These are phyloP conservation scores for Dioctria rufipes DNA, from an alignment of 2,888 invertebrate species.

Conservation along the genomic window DNA sequence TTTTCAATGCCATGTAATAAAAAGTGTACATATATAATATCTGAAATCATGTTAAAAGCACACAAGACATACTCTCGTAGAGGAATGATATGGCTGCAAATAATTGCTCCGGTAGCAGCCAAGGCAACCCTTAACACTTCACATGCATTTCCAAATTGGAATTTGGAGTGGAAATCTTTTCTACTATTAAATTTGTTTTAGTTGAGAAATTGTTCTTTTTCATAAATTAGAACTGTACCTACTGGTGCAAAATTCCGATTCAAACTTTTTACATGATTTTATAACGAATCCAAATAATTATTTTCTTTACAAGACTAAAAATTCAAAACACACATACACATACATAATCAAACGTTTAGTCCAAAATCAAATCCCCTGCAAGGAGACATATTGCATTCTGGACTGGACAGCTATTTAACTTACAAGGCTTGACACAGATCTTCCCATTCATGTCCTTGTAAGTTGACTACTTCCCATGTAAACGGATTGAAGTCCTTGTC, in stretches of 20 bases:
- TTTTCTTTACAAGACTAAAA: too few species aligned
- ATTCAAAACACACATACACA: background rate
- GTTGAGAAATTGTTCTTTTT: constrained; percentile 22
- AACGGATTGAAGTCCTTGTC: constrained; percentile 18
- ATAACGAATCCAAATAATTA: too few species aligned
- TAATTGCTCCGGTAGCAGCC: constrained; percentile 10
- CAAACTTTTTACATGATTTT: too few species aligned
- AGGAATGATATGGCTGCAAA: constrained; percentile 2
- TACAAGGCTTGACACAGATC: constrained; percentile 44
- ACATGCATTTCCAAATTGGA: constrained; percentile 11
- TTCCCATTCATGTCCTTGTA: constrained; percentile 46
- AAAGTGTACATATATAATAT: too few species aligned
- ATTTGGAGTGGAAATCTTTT: background rate
- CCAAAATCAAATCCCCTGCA: constrained; percentile 7
- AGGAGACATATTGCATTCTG: constrained; percentile 49
- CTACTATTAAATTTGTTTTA: background rate
- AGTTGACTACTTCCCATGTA: constrained; percentile 41
- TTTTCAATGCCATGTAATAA: too few species aligned
- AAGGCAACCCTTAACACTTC: background rate
- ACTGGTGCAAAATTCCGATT: background rate
- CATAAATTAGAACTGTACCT: background rate
- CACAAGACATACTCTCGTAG: too few species aligned
- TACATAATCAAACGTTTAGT: constrained; percentile 19
- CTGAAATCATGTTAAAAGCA: too few species aligned
- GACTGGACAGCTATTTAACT: constrained; percentile 45